Evolutionary conservation across 2,797 vertebrate genomes (phyloP).

Genomic region (Silurus lanzhouensis): DNA sequence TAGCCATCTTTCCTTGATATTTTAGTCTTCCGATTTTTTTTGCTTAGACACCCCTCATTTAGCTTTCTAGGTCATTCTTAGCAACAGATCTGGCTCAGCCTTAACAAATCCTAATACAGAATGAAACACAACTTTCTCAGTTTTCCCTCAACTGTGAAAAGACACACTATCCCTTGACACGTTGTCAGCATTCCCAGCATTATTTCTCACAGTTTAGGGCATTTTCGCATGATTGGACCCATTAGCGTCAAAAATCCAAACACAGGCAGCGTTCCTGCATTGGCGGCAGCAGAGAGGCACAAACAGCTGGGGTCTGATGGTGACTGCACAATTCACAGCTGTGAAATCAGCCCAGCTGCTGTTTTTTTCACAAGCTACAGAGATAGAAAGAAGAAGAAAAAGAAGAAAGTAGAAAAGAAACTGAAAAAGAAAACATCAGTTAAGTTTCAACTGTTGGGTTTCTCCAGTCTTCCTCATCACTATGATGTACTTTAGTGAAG

Average conservation of each 20-base stretch:
- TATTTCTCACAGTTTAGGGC: conserved; percentile 27
- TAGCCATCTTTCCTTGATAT: not conserved
- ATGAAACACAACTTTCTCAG: not conserved
- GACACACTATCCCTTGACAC: conserved; percentile 18
- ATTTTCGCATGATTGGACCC: conserved; percentile 42
- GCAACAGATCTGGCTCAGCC: not conserved
- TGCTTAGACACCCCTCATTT: conserved; percentile 4
- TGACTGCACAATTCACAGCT: conserved; percentile 71
- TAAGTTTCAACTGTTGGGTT: not conserved
- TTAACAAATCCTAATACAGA: not conserved
- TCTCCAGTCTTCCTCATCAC: not conserved
- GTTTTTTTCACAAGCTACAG: conserved; percentile 15
- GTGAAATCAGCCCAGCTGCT: conserved; percentile 70
- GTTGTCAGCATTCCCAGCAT: conserved; percentile 21
- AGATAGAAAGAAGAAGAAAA: not conserved
- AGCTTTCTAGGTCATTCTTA: conserved; percentile 20
- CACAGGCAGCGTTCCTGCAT: conserved; percentile 15
- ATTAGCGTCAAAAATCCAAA: conserved; percentile 40
- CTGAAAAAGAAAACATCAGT: not conserved
- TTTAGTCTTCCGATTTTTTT: conserved; percentile 4
- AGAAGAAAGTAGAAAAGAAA: too few relatives aligned
- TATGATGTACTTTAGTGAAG: not conserved
- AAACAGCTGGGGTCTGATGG: conserved; percentile 73
- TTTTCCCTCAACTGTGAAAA: conserved; percentile 18
- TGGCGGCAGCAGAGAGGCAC: conserved; percentile 16